Base-by-base conservation (phyloP, 2,113 vertebrate species). In the Gavialis gangeticus region DNA sequence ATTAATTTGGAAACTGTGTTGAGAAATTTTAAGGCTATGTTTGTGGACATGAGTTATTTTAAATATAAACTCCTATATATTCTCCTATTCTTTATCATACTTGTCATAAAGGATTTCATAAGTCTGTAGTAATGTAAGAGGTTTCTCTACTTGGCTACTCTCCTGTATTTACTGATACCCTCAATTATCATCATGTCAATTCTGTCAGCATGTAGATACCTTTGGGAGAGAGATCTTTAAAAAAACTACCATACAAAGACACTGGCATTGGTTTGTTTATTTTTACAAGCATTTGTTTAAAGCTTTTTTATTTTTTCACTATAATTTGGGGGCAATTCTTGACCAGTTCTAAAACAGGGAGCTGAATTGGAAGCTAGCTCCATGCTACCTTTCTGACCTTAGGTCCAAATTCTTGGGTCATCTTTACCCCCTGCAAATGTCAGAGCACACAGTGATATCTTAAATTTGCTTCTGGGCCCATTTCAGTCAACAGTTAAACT, bases 161-260 rank as follows among this genome's bases (percentile, higher is more conserved):
- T 75, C 54, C 24, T 59, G 34, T 8, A 37, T 71, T 71, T 58
- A 59, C 18, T 69, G 24, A 58, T 55, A 24, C 63, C 46, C 25
- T 19, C 6, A 73, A n/a, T 54, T 13, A 5, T 21, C 63, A 6
- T 55, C 13, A 59, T 12, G 22, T 21, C 13, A n/a, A 28, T 28
- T 56, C 28, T 76, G 18, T 57, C 4, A 17, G 24, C 8, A 11
- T 19, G 58, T 4, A 0, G 60, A 13, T 12, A 4, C 25, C 27
- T 75, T 11, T 21, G 18, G 19, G 22, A 56, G n/a, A 86, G 83
- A 18, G 17, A 56, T 12, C 17, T 85, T 75, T 46, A 9, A 46
- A 79, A 28, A 67, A 17, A 2, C 56, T 66, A 37, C 84, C 59
- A 18, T 11, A 2, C 3, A 10, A 30, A 6, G 1, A 0, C 24